These are phyloP conservation scores for Parnassius orleans DNA, from an alignment of 2,888 invertebrate species.

Conservation along the genomic window DNA sequence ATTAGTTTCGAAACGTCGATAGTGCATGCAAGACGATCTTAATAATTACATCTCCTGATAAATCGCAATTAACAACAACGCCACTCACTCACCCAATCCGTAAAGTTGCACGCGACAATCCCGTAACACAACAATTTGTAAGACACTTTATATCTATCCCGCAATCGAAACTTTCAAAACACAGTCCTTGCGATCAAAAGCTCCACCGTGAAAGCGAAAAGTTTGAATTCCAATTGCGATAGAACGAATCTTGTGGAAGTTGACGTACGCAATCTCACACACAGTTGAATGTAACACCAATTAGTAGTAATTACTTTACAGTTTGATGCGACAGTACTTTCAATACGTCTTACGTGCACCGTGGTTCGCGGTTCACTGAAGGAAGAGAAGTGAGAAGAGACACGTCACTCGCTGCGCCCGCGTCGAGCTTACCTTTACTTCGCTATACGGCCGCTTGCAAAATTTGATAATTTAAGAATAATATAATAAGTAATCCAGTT, in stretches of 20 bases:
- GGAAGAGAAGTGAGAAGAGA: constrained; percentile 66
- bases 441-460: constrained; percentile 39
- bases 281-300: constrained; percentile 54
- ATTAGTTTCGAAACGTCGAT: constrained; percentile 4
- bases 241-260: constrained; percentile 28
- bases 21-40: constrained; percentile 6
- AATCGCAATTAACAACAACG: constrained; percentile 22
- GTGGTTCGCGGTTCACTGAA: constrained; percentile 68
- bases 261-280: constrained; percentile 33
- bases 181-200: constrained; percentile 57
- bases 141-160: constrained; percentile 46
- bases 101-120: constrained; percentile 54
- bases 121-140: constrained; percentile 58
- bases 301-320: constrained; percentile 40
- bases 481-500: background rate
- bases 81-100: constrained; percentile 35
- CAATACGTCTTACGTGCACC: constrained; percentile 45
- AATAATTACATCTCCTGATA: constrained; percentile 25
- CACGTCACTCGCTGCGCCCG: constrained; percentile 75
- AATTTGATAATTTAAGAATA: constrained; percentile 52
- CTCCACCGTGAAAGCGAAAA: constrained; percentile 33
- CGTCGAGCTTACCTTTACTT: constrained; percentile 74
- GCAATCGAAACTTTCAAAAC: constrained; percentile 56
- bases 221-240: constrained; percentile 31
- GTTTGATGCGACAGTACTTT: constrained; percentile 31